Evolutionary conservation across 2,113 vertebrate genomes (phyloP).

Genomic region (Octodon degus): DNA sequence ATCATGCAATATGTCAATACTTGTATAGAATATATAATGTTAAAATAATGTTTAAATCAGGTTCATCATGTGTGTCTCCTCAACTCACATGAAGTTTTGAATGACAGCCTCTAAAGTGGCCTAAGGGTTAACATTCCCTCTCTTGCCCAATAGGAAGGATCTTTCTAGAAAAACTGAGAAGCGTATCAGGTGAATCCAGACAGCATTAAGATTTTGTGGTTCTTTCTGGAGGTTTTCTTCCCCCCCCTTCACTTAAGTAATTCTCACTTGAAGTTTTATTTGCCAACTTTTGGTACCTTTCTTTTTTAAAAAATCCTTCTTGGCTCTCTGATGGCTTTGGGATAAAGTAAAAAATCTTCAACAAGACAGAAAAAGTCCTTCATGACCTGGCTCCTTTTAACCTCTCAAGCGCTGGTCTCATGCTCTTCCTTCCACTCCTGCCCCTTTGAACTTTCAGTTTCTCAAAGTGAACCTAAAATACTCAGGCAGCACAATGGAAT

Average conservation of each 20-base stretch:
- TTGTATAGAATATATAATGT: background rate
- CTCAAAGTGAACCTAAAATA: background rate
- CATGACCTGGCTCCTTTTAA: background rate
- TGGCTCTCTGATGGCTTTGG: background rate
- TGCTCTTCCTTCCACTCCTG: background rate
- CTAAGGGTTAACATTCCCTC: background rate
- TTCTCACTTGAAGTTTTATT: constrained; percentile 26
- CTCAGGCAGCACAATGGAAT: background rate
- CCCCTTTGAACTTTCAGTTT: constrained; percentile 27
- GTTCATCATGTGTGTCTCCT: background rate
- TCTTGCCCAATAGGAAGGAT: background rate
- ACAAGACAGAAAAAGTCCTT: background rate
- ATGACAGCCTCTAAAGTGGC: background rate
- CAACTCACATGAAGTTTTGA: background rate
- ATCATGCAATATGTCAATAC: background rate
- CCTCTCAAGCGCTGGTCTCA: background rate
- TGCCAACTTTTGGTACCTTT: background rate
- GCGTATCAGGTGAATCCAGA: background rate
- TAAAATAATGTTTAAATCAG: background rate
- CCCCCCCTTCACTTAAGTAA: background rate
- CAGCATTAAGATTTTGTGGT: background rate
- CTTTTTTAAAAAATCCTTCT: constrained; percentile 13
- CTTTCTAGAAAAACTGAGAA: background rate
- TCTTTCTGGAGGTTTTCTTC: background rate
- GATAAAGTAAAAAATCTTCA: constrained; percentile 21